Percentiles rank a stretch among this genome's conserved stretches.
Evolutionary conservation across 2,888 invertebrate genomes (phyloP).

Genomic region (Liodrosophila aerea): DNA sequence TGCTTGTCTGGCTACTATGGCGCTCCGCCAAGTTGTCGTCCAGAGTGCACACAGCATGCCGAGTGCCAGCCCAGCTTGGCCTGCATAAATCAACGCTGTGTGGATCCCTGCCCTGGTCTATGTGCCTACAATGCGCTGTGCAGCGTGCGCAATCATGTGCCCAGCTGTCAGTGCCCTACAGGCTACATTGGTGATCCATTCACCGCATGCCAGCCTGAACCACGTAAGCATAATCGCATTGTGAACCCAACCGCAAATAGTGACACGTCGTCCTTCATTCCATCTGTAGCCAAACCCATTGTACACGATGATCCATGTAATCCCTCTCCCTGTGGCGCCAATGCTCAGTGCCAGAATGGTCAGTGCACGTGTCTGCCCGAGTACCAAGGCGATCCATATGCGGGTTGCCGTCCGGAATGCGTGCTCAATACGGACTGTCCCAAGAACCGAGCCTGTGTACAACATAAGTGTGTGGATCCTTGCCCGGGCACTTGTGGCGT

Average conservation of each 20-base stretch:
- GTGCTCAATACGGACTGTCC: constrained; percentile 89
- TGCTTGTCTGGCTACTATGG: constrained; percentile 87
- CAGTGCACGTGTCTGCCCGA: constrained; percentile 87
- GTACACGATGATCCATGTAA: constrained; percentile 83
- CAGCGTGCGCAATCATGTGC: constrained; percentile 88
- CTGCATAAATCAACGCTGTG: constrained; percentile 90
- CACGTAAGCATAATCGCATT: constrained; percentile 83
- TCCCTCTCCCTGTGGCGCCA: constrained; percentile 88
- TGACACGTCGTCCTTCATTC: not conserved
- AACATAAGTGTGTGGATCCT: constrained; percentile 90
- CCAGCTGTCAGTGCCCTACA: constrained; percentile 88
- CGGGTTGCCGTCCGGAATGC: constrained; percentile 91
- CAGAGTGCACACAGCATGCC: constrained; percentile 88
- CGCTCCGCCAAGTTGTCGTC: constrained; percentile 88
- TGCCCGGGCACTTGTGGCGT: constrained; percentile 90
- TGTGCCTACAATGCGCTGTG: constrained; percentile 87
- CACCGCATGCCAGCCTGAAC: constrained; percentile 84
- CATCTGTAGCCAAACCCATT: constrained; percentile 49
- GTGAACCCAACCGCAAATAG: not conserved
- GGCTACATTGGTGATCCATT: constrained; percentile 91
- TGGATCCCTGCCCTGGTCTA: constrained; percentile 91
- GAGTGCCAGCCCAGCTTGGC: constrained; percentile 90
- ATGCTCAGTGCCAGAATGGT: constrained; percentile 87
- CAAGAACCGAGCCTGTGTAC: constrained; percentile 86
- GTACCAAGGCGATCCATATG: constrained; percentile 89